Conservation (phyloP, 2,888 invertebrate genomes). For the Melangyna quadrimaculata region DNA sequence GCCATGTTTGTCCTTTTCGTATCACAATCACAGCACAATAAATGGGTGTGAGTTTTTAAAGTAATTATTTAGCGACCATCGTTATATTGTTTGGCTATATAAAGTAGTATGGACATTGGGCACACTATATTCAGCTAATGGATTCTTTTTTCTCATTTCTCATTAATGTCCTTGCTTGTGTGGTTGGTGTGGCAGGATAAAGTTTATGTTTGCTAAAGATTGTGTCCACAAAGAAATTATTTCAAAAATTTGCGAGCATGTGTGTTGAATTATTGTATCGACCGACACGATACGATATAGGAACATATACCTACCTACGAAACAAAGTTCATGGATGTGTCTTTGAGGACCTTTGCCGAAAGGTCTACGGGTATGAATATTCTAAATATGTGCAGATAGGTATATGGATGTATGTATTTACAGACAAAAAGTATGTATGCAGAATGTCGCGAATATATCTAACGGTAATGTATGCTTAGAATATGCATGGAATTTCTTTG, state of each 20-base stretch:
- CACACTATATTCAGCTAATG: slow-evolving; percentile 48
- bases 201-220: slow-evolving; percentile 29
- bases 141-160: slow-evolving; percentile 9
- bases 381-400: neutral
- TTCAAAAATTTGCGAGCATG: slow-evolving; percentile 16
- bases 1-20: slow-evolving; percentile 54
- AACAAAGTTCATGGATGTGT: slow-evolving; percentile 17
- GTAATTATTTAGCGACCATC: slow-evolving; percentile 65
- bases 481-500: slow-evolving; percentile 26
- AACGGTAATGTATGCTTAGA: neutral
- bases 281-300: no score
- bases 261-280: slow-evolving; percentile 27
- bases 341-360: slow-evolving; percentile 14
- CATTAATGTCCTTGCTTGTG: slow-evolving; percentile 32
- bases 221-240: slow-evolving; percentile 11
- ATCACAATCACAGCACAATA: slow-evolving; percentile 12
- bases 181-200: slow-evolving; percentile 29
- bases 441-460: slow-evolving; percentile 16
- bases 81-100: slow-evolving; percentile 53
- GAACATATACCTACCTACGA: no score
- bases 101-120: slow-evolving; percentile 6
- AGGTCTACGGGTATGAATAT: slow-evolving; percentile 31
- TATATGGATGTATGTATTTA: neutral
- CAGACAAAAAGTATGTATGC: neutral
- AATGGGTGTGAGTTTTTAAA: slow-evolving; percentile 71